Base-by-base conservation (phyloP, 2,113 vertebrate species). In the Catagonus wagneri region DNA sequence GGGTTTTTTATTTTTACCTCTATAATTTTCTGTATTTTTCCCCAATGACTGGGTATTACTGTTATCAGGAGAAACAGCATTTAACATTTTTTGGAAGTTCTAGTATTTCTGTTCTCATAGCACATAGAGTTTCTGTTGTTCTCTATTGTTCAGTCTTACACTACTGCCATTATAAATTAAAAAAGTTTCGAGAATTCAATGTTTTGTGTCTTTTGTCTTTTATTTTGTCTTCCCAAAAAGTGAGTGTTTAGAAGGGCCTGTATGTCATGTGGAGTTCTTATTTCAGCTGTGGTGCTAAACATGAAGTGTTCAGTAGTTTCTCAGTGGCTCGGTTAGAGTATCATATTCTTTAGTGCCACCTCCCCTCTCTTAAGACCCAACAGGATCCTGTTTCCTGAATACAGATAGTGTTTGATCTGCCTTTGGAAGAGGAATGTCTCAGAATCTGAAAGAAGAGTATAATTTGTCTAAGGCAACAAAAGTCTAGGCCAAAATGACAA, bases 371-470 rank as follows among this genome's bases (percentile, higher is more conserved):
- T 79, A 39, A 34, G 27, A 63, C 66, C 32, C 69, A 60, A 56
- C 12, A 23, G 36, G 34, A 34, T 34, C 27, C 20, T 58, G 0
- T 58, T 92, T 89, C 79, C 6, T 72, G 13, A 29, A 5, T 22
- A 9, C 6, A 50, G 20, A 23, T 44, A 87, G n/a, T 61, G 44
- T 72, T 71, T 81, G 44, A 15, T 63, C 5, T 32, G 44, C 44
- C 22, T 92, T 79, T 83, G 36, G 58, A 79, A 93, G 65, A 87
- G 25, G 61, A 56, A 71, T 27, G 0, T n/a, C 32, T 81, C n/a
- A 90, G n/a, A 61, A 54, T 95, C n/a, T 86, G 68, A 74, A 76
- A 94, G 52, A 89, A 69, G 15, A 86, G 52, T 63, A 17, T 32
- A 75, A 44, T 87, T 83, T 84, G 36, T 81, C 20, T 83, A 65